phyloP scores from a whole-genome alignment of 2,888 invertebrate genomes.

The Aspidapion aeneum region DNA sequence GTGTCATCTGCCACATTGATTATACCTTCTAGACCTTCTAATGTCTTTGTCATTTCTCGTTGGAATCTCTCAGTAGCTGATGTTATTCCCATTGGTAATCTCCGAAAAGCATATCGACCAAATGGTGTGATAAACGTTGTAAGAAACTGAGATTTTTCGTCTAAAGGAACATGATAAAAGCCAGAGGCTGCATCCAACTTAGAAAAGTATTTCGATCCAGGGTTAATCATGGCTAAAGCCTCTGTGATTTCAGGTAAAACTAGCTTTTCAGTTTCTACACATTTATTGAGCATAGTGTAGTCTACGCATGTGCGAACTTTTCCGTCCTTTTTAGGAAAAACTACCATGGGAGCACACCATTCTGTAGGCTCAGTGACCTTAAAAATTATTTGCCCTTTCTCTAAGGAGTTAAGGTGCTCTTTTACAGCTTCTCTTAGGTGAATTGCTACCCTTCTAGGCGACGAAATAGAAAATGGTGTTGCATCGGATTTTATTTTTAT shows the following conservation, averaged over 20 bases:
- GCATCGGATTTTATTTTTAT: too few species aligned
- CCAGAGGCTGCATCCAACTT: conserved; percentile 18
- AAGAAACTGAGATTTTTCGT: conserved; percentile 14
- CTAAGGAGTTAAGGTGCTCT: too few species aligned
- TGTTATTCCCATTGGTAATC: conserved; percentile 18
- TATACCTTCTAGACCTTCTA: conserved; percentile 8
- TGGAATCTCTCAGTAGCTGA: conserved; percentile 16
- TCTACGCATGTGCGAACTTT: conserved; percentile 22
- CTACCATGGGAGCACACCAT: conserved; percentile 22
- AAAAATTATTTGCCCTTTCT: too few species aligned
- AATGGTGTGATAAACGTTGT: conserved; percentile 23
- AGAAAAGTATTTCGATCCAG: too few species aligned
- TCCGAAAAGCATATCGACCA: conserved; percentile 15
- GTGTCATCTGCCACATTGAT: conserved; percentile 17
- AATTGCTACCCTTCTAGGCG: conserved; percentile 24
- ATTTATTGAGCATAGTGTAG: conserved; percentile 23
- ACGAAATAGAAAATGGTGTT: conserved; percentile 18
- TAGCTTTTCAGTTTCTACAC: conserved; percentile 25
- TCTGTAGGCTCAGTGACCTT: conserved; percentile 16
- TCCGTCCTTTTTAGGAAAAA: conserved; percentile 19
- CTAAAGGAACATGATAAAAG: conserved; percentile 17
- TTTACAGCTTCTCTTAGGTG: too few species aligned
- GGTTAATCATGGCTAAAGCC: too few species aligned
- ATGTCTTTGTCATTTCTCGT: background rate
- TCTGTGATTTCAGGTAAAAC: conserved; percentile 32